These are phyloP conservation scores for Zoanthus sansibaricus DNA, from an alignment of 92 coral and sea anemone species.

Conservation along the genomic window DNA sequence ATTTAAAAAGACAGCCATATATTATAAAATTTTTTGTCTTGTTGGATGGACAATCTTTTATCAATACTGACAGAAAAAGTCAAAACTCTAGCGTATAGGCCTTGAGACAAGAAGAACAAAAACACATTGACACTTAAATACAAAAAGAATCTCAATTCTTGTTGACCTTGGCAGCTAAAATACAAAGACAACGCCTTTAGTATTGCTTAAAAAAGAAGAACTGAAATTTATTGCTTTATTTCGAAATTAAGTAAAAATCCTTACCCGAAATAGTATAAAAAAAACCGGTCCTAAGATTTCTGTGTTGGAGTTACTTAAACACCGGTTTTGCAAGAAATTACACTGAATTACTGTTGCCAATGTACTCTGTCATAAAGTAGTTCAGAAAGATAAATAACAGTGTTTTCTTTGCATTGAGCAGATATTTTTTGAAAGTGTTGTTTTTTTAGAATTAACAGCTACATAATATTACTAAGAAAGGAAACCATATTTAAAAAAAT, in stretches of 20 bases:
- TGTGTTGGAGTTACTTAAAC: background rate
- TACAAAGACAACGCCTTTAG: background rate
- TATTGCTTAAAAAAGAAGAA: too few species aligned
- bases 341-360: background rate
- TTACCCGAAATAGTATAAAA: background rate
- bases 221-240: background rate
- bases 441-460: background rate
- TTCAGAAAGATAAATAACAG: background rate
- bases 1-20: background rate
- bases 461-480: background rate
- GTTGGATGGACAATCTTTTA: background rate
- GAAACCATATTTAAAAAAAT: background rate
- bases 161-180: slow-evolving; percentile 1
- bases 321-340: background rate
- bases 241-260: background rate
- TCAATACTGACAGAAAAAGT: background rate
- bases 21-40: background rate
- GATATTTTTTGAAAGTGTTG: background rate
- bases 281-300: background rate
- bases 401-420: background rate
- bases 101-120: slow-evolving; percentile 1
- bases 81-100: background rate
- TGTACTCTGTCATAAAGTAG: background rate
- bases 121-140: background rate
- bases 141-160: background rate